These are phyloP conservation scores for Cremastinae sp. DNA, from an alignment of 2,888 invertebrate species.

Conservation along the genomic window DNA sequence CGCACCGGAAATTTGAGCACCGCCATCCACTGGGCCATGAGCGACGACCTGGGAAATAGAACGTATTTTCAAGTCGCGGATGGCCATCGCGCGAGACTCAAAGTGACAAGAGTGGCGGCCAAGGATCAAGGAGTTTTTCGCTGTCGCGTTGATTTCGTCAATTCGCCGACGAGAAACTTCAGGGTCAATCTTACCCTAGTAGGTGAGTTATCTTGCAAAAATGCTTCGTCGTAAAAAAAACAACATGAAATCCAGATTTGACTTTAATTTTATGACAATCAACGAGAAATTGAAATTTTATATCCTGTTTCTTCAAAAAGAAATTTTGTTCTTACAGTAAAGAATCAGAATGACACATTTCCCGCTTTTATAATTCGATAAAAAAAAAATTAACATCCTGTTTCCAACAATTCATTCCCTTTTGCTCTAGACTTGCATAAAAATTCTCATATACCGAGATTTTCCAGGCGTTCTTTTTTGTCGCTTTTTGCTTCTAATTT, in stretches of 20 bases:
- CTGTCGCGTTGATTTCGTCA: constrained; percentile 93
- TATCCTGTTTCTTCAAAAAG: too few species aligned
- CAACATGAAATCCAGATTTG: not conserved
- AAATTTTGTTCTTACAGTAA: too few species aligned
- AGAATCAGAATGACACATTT: too few species aligned
- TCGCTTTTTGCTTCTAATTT: too few species aligned
- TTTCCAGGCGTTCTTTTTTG: too few species aligned
- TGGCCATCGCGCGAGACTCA: constrained; percentile 85
- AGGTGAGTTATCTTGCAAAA: constrained; percentile 84
- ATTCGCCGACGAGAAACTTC: constrained; percentile 93
- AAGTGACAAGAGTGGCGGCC: constrained; percentile 86
- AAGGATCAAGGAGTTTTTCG: constrained; percentile 92
- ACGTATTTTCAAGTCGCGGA: constrained; percentile 88
- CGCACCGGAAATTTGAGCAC: constrained; percentile 84
- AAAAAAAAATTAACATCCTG: too few species aligned
- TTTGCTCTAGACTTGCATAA: too few species aligned
- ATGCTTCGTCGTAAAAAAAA: not conserved
- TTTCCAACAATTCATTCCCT: too few species aligned
- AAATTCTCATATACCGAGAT: too few species aligned
- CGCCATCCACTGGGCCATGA: constrained; percentile 89
- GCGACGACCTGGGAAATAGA: constrained; percentile 88
- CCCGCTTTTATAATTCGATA: too few species aligned
- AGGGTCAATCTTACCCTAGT: constrained; percentile 92
- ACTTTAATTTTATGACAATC: not conserved
- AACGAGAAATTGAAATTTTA: too few species aligned